Evolutionary conservation across 2,888 invertebrate species (phyloP).

Genomic region (Baccha elongata): DNA sequence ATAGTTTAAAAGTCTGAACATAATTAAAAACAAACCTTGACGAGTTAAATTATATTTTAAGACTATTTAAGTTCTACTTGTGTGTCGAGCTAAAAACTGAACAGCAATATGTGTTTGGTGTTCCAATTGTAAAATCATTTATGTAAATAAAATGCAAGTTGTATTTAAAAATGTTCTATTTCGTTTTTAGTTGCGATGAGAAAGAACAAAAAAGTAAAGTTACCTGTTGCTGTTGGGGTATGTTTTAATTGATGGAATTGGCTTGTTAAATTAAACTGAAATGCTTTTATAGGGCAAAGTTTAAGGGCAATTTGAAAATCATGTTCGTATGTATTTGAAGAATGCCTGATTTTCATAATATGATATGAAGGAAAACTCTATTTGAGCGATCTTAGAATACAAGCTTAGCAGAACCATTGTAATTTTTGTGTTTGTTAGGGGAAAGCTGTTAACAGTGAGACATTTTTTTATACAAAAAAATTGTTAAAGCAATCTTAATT

Average conservation of each 20-base stretch:
- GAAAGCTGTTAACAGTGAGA: too few species aligned
- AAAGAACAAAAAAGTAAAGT: background rate
- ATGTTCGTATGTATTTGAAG: too few species aligned
- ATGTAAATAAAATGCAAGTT: conserved; percentile 60
- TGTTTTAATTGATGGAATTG: background rate
- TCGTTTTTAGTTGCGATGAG: conserved; percentile 21
- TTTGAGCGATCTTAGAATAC: too few species aligned
- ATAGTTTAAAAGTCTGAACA: conserved; percentile 21
- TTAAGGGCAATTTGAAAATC: conserved; percentile 31
- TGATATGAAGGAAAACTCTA: too few species aligned
- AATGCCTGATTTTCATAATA: too few species aligned
- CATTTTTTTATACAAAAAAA: too few species aligned
- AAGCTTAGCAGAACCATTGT: too few species aligned
- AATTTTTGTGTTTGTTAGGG: too few species aligned
- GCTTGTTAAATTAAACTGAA: conserved; percentile 30
- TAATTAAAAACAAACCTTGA: conserved; percentile 54
- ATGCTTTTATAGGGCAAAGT: conserved; percentile 29
- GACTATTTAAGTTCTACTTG: conserved; percentile 17
- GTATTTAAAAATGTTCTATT: conserved; percentile 11
- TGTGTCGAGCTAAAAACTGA: background rate
- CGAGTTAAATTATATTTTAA: conserved; percentile 23
- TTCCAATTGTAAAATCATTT: conserved; percentile 60
- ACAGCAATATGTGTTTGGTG: conserved; percentile 1
- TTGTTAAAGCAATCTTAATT: too few species aligned
- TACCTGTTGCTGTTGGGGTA: conserved; percentile 12